A percentile compares a stretch with the other conserved stretches of the same genome.
Evolutionary conservation across 2,113 vertebrate genomes (phyloP).

Genomic region (Puffinus mauretanicus): DNA sequence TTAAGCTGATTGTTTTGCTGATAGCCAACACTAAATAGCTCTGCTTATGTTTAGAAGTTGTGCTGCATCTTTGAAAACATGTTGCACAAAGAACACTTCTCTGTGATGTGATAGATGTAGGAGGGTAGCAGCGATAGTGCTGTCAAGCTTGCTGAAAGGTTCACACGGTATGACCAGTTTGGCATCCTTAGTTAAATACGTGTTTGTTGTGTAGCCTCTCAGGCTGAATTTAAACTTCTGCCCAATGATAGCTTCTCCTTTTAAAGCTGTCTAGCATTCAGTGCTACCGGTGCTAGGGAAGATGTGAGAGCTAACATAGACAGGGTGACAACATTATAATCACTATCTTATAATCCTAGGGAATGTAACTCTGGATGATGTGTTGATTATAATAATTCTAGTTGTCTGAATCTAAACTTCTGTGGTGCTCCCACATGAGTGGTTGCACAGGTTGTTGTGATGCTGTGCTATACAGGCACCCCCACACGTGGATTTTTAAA

Average conservation of each 20-base stretch:
- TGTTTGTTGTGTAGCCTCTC: not conserved
- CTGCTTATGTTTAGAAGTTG: not conserved
- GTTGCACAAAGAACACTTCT: not conserved
- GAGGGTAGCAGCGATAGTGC: not conserved
- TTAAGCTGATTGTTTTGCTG: not conserved
- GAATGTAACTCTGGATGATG: not conserved
- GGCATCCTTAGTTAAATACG: not conserved
- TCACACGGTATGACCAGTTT: not conserved
- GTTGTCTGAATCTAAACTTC: not conserved
- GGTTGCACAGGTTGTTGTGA: not conserved
- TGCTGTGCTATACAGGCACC: not conserved
- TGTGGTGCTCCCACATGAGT: not conserved
- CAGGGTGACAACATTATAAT: slow-evolving; percentile 16
- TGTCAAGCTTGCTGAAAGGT: not conserved
- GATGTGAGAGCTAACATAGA: not conserved
- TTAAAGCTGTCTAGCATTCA: not conserved
- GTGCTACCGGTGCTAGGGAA: not conserved
- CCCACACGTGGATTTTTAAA: not conserved
- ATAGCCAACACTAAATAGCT: not conserved
- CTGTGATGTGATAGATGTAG: not conserved
- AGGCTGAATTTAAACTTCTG: not conserved
- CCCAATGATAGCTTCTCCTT: not conserved
- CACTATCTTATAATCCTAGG: not conserved
- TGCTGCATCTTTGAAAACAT: not conserved
- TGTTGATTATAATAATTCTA: slow-evolving; percentile 11